Conservation (phyloP, 1,140 invertebrate genomes). For the Drosophila micromelanica region DNA sequence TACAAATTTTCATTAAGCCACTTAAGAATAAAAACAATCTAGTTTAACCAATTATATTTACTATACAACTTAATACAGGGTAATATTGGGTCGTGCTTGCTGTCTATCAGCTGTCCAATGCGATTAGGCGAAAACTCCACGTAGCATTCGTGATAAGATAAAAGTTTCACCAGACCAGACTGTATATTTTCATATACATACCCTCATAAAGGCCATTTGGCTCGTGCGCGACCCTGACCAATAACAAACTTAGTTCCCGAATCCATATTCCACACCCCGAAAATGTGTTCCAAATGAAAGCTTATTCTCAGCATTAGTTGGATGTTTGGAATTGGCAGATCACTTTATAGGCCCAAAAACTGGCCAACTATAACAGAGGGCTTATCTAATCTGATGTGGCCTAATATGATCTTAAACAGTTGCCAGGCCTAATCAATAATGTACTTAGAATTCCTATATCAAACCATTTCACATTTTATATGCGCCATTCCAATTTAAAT, state of each 20-base stretch:
- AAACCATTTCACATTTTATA: conserved; percentile 52
- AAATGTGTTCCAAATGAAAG: not conserved
- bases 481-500: conserved; percentile 9
- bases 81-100: not conserved
- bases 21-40: not conserved
- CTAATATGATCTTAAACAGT: conserved; percentile 56
- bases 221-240: not conserved
- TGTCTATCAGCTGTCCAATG: not conserved
- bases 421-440: conserved; percentile 49
- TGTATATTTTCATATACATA: not conserved
- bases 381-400: conserved; percentile 60
- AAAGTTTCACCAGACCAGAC: conserved; percentile 18
- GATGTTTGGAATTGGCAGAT: conserved; percentile 14
- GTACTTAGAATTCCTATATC: conserved; percentile 48
- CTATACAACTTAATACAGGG: conserved; percentile 1
- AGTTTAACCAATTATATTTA: not conserved
- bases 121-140: conserved; percentile 15
- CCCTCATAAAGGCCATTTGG: not conserved
- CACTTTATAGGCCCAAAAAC: conserved; percentile 14
- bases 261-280: not conserved
- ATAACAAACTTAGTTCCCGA: not conserved
- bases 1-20: not conserved
- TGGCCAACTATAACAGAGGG: not conserved
- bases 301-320: conserved; percentile 32
- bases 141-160: conserved; percentile 37